Base-by-base conservation (phyloP, 2,797 vertebrate species). In the Sebastes trivittatus region DNA sequence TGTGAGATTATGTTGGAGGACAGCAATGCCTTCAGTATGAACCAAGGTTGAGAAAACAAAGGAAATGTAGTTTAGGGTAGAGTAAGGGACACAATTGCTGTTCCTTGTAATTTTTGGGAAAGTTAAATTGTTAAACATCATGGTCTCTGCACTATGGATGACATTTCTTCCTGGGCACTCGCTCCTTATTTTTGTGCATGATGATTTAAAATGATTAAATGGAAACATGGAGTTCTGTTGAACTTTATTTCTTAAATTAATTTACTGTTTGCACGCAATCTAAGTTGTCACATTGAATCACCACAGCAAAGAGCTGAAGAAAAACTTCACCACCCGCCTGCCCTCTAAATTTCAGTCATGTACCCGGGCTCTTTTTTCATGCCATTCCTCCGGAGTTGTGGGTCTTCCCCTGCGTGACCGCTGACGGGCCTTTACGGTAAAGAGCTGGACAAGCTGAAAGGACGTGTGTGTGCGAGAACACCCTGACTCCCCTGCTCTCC, bases 381-480 rank as follows among this genome's bases (percentile, higher is more conserved):
- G 78, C 62, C 75, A 76, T 82, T 88, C 84, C 85, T 86, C 56
- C 36, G 82, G 71, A 88, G 78, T 82, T 88, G 84, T 85, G 89
- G 91, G 86, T 91, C 90, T 92, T 92, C 86, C 91, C 82, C 87
- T 90, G 76, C 20, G 36, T 87, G 87, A 84, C 88, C 92, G 72
- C 92, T 92, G 91, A 92, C 88, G 87, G 85, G 83, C 81, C 84
- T 93, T 95, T 94, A 95, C 94, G 84, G 93, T 94, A 94, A 94
- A 89, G 87, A 86, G 81, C 77, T 86, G 83, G 85, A 86, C 84
- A 81, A 58, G 71, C 89, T 93, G 91, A 92, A 94, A 88, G 92
- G 87, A 80, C 72, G 83, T 64, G 85, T 93, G 87, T 94, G 76
- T 81, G 78, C 65, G 73, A 86, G 89, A 93, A 94, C 93, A 94